Base-by-base conservation (phyloP, 1,140 invertebrate genomes). In the Cylas formicarius region DNA sequence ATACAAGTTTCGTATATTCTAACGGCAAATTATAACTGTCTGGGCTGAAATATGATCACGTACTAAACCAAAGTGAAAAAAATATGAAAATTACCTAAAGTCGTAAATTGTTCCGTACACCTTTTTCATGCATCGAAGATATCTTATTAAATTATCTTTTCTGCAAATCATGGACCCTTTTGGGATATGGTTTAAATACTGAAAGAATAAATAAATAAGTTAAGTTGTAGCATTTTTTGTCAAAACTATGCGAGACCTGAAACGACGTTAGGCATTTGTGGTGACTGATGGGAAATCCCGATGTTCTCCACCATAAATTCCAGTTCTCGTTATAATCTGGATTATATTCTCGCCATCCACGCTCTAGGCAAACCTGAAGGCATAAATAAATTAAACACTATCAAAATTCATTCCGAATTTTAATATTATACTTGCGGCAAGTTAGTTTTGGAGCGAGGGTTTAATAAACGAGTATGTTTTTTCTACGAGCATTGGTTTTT, bases 121-220 rank as follows among this genome's bases (percentile, higher is more conserved):
- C 55, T 80, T 81, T 57, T 76, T 80, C 86, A 90, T 89, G 47
- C 82, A 83, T 48, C 83, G 78, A 18, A 91, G 66, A 52, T 84
- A 77, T 31, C 87, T 66, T 1, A 84, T 81, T 24, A 90, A 70
- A 54, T 78, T 80, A 57, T 90, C 86, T 58, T 91, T 90, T 29
- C 78, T 72, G 50, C 86, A 89, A 55, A 90, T 86, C 1, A 80
- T 78, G 19, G 81, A 82, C 10, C 81, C 83, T 63, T 86, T 84
- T 2, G 86, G 85, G 58, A 88, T 86, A 56, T 88, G 84, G 62
- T 90, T 90, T 49, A 87, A 78, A 40, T 83, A 84, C 80, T 87
- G 66, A n/a, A 69, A 68, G 24, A 32, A 33, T 27, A 28, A 10
- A 23, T 7, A 20, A 17, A 44, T 32, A 35, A 32, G 7, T 14